Conservation (phyloP, 2,797 vertebrate species). For the Australoheros facetus region DNA sequence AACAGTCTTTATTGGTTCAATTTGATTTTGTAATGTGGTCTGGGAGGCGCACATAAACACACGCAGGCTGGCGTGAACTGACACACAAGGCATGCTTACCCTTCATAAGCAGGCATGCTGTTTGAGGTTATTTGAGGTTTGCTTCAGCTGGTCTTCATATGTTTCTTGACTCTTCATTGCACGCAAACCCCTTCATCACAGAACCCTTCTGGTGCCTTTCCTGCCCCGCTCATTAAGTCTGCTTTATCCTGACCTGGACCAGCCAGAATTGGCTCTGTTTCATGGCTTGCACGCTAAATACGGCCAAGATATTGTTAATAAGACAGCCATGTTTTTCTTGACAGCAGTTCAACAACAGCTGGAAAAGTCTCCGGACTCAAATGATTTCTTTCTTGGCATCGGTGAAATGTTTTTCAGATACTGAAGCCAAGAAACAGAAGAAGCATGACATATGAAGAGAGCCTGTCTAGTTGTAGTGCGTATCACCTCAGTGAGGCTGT, state of each 20-base stretch:
- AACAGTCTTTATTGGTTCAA: slow-evolving; percentile 39
- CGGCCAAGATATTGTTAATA: slow-evolving; percentile 31
- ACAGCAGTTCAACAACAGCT: slow-evolving; percentile 32
- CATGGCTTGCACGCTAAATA: slow-evolving; percentile 22
- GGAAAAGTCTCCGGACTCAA: slow-evolving; percentile 27
- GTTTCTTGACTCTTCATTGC: slow-evolving; percentile 49
- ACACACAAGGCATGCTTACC: slow-evolving; percentile 25
- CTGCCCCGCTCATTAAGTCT: slow-evolving; percentile 23
- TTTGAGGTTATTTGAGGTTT: slow-evolving; percentile 59
- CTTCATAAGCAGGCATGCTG: slow-evolving; percentile 33
- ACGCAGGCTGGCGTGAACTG: neutral
- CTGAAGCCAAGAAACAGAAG: slow-evolving; percentile 25
- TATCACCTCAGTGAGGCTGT: neutral
- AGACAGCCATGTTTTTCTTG: slow-evolving; percentile 45
- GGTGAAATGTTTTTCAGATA: slow-evolving; percentile 1
- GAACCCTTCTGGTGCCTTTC: slow-evolving; percentile 36
- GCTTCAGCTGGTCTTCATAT: slow-evolving; percentile 67
- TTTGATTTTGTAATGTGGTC: slow-evolving; percentile 47
- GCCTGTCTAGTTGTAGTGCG: neutral
- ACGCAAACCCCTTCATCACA: slow-evolving; percentile 38
- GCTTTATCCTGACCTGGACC: neutral
- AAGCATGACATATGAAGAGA: slow-evolving; percentile 1
- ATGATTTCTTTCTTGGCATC: slow-evolving; percentile 25
- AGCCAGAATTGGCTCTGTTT: slow-evolving; percentile 3
- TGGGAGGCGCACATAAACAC: slow-evolving; percentile 25